Percentiles rank a stretch among this genome's conserved stretches.
phyloP scores from a whole-genome alignment of 1,140 invertebrate genomes.

The Drosophila obscura region DNA sequence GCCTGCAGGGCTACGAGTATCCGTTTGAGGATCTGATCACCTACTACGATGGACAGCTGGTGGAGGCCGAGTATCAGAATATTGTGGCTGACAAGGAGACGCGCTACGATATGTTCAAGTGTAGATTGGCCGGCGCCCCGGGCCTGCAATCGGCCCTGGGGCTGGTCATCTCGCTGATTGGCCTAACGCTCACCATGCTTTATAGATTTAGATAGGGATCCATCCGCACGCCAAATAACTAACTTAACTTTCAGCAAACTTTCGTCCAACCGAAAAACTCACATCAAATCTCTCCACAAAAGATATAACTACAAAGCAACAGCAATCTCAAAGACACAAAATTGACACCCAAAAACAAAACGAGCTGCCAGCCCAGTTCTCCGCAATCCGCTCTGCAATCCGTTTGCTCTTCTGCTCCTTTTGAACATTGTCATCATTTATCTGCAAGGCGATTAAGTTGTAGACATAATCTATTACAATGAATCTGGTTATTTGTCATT shows the following conservation, averaged over 20 bases:
- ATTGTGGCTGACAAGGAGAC: conserved; percentile 91
- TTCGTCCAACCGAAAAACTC: conserved; percentile 63
- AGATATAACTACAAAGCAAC: conserved; percentile 50
- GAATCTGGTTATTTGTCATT: conserved; percentile 84
- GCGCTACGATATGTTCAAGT: conserved; percentile 95
- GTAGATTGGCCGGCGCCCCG: conserved; percentile 92
- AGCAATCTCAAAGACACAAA: conserved; percentile 59
- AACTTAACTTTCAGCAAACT: conserved; percentile 45
- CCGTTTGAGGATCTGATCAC: conserved; percentile 97
- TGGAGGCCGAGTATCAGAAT: conserved; percentile 97
- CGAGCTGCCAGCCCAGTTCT: conserved; percentile 51
- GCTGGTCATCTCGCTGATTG: conserved; percentile 70
- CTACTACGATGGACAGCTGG: conserved; percentile 97
- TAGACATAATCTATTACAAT: conserved; percentile 84
- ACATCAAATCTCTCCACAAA: conserved; percentile 54
- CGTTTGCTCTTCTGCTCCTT: conserved; percentile 35
- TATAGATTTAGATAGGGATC: conserved; percentile 78
- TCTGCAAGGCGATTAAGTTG: conserved; percentile 84
- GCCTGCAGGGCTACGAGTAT: conserved; percentile 98
- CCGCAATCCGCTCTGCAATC: conserved; percentile 21
- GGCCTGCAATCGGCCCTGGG: conserved; percentile 85
- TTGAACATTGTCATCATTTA: conserved; percentile 83
- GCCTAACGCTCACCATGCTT: conserved; percentile 71
- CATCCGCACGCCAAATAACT: conserved; percentile 58
- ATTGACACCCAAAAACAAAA: conserved; percentile 81